These are phyloP conservation scores for Sparus aurata DNA, from an alignment of 2,797 vertebrate genomes.

Conservation along the genomic window DNA sequence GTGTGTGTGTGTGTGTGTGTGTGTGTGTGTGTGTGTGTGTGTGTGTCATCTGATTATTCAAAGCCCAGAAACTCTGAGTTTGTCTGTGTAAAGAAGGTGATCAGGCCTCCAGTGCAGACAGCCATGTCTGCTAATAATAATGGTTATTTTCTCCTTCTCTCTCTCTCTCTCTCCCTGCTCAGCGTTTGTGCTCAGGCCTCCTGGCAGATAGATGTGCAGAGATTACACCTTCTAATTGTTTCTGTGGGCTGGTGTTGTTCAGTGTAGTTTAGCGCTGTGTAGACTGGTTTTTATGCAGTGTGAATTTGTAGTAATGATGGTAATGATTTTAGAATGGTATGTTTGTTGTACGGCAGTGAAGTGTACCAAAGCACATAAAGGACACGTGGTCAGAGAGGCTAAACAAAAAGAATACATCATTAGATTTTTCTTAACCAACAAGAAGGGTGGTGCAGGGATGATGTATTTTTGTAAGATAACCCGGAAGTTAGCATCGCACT, in stretches of 20 bases:
- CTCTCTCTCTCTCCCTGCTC: conserved; percentile 72
- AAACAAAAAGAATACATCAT: background rate
- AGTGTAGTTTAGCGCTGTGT: conserved; percentile 73
- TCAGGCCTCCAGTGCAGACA: conserved; percentile 75
- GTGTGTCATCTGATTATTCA: conserved; percentile 45
- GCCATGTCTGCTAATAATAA: conserved; percentile 74
- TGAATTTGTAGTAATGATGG: conserved; percentile 64
- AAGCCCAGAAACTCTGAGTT: conserved; percentile 44
- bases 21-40: conserved; percentile 5
- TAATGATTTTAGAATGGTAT: conserved; percentile 55
- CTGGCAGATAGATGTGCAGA: conserved; percentile 82
- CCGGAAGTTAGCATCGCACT: too few species aligned
- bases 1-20: conserved; percentile 30
- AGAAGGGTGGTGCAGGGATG: background rate
- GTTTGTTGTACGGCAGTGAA: conserved; percentile 46
- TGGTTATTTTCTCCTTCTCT: conserved; percentile 72
- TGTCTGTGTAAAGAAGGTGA: conserved; percentile 74
- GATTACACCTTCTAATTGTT: conserved; percentile 82
- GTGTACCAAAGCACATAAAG: conserved; percentile 34
- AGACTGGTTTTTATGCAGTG: conserved; percentile 63
- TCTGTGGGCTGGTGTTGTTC: conserved; percentile 64
- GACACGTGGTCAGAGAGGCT: conserved; percentile 14
- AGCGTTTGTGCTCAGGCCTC: conserved; percentile 74
- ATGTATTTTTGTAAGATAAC: too few species aligned
- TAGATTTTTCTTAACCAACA: background rate